Conservation (phyloP, 1,140 invertebrate genomes). For the Drosophila baimaii region DNA sequence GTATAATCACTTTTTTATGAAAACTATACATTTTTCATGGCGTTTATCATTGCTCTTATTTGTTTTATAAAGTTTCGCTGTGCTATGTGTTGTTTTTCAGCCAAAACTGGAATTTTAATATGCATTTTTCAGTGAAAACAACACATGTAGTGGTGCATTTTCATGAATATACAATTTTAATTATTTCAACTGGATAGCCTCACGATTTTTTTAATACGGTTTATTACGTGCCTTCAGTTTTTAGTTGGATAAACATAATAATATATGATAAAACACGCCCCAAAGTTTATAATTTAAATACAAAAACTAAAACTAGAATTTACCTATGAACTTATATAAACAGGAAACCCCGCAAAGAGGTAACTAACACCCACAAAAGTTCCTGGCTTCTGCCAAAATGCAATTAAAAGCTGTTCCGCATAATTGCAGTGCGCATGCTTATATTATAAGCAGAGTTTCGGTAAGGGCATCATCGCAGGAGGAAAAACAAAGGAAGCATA, state of each 20-base stretch:
- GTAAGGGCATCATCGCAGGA: neutral
- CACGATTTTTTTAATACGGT: constrained; percentile 1
- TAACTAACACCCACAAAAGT: neutral
- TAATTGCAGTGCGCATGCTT: constrained; percentile 59
- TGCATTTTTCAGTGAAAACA: too few species aligned
- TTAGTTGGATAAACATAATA: neutral
- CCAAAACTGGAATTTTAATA: too few species aligned
- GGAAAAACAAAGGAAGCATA: neutral
- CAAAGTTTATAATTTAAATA: neutral
- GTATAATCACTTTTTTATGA: neutral
- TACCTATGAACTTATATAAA: neutral
- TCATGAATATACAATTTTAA: too few species aligned
- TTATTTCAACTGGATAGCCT: too few species aligned
- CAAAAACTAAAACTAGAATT: too few species aligned
- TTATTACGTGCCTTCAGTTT: neutral
- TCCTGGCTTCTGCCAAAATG: constrained; percentile 4
- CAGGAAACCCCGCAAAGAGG: neutral
- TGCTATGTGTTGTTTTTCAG: neutral
- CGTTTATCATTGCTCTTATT: neutral
- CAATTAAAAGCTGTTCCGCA: constrained; percentile 47
- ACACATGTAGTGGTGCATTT: too few species aligned
- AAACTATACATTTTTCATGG: neutral
- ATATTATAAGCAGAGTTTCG: constrained; percentile 3
- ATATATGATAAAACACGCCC: accelerated
- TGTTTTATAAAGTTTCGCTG: neutral